phyloP scores from a whole-genome alignment of 2,113 vertebrate species.

The Phocoena phocoena region DNA sequence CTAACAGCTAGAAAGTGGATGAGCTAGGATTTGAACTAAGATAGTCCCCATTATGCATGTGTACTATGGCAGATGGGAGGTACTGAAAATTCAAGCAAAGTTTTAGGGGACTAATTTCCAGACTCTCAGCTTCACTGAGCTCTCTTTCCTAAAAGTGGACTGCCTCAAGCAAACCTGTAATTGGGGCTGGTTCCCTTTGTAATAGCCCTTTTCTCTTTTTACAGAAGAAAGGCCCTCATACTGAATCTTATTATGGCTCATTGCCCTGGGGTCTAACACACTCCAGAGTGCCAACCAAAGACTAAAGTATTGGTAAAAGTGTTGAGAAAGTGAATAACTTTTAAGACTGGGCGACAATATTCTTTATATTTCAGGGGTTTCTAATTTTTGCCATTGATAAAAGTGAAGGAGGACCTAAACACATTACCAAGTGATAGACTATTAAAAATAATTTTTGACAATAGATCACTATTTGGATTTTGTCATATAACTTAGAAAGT shows the following conservation, averaged over 20 bases:
- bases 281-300: not conserved
- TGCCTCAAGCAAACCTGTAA: not conserved
- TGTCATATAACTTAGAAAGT: not conserved
- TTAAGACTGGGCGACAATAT: not conserved
- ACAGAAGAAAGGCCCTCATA: not conserved
- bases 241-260: not conserved
- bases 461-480: not conserved
- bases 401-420: not conserved
- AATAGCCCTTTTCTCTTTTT: not conserved
- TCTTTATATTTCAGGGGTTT: not conserved
- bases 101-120: not conserved
- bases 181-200: not conserved
- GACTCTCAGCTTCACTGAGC: not conserved
- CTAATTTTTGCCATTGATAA: not conserved
- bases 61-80: not conserved
- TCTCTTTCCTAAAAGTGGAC: not conserved
- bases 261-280: not conserved
- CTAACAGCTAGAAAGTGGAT: slow-evolving; percentile 14
- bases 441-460: slow-evolving; percentile 18
- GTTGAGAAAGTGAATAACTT: not conserved
- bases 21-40: not conserved
- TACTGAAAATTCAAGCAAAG: not conserved
- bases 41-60: not conserved
- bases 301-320: not conserved
- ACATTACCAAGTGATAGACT: not conserved